Base-by-base conservation (phyloP, 2,888 invertebrate genomes). In the Arrhopalites spinosus region DNA sequence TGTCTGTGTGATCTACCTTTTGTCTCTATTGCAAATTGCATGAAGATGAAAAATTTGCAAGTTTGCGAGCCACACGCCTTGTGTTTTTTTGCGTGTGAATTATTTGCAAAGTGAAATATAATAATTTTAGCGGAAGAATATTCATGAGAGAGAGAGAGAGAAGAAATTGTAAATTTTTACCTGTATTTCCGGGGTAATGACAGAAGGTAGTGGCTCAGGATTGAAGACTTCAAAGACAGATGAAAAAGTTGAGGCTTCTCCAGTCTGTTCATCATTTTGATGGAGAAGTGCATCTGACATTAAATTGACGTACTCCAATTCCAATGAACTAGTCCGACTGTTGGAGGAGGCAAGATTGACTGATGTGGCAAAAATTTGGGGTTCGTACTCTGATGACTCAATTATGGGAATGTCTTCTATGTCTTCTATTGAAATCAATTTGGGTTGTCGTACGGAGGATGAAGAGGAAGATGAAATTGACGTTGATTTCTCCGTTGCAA, bases 361-460 rank as follows among this genome's bases (percentile, higher is more conserved):
- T 13, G 78, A 75, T 2, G 80, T 78, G 5, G 80, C 73, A 68
- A 80, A 78, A n/a, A 63, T 72, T 61, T 81, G 78, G 1, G 81
- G 80, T 36, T 82, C 82, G 56, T 76, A 76, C 30, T 78, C 78
- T 2, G 80, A 81, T 23, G 79, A 78, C 50, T 79, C 79, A 27
- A 77, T 73, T 2, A 71, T 20, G 1, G 73, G 69, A 11, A 53
- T 69, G 36, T 3, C 3, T 36, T 36, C 36, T 50, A 30, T n/a
- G 3, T 75, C 70, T 29, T 76, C 74, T 30, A 78, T 69, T 0
- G 73, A 25, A 7, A 77, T 70, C 36, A 76, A 66, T 69, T 78
- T 78, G 2, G 78, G 78, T 45, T 78, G 78, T 64, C 78, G 53
- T n/a, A 23, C 29, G 15, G 56, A 36, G 13, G 70, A 47, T 47